phyloP scores from a whole-genome alignment of 2,113 vertebrate genomes.

The Myrmophylax atrothorax region DNA sequence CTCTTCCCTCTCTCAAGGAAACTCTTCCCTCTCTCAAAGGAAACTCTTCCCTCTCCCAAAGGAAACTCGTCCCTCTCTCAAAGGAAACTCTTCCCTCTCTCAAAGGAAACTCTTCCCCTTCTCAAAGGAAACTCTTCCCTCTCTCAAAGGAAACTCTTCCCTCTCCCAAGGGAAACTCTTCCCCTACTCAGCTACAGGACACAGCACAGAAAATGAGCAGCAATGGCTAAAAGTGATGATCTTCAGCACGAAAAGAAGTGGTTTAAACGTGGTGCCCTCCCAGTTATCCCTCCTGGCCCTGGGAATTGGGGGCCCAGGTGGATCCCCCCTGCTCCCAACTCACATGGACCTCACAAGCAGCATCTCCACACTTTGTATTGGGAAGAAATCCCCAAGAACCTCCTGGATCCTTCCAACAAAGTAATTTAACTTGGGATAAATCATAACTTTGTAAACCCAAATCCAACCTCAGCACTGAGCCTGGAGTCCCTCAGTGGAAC shows the following conservation, averaged over 20 bases:
- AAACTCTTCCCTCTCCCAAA: too few relatives aligned
- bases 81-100: background rate
- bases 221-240: background rate
- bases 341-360: accelerated
- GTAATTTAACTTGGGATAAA: background rate
- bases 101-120: background rate
- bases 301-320: background rate
- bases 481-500: accelerated
- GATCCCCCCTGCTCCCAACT: background rate
- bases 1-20: background rate
- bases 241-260: accelerated
- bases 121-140: too few relatives aligned
- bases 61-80: background rate
- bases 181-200: too few relatives aligned
- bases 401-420: background rate
- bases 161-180: too few relatives aligned
- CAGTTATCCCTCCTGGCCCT: background rate
- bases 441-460: background rate
- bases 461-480: background rate
- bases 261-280: accelerated
- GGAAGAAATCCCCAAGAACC: background rate
- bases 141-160: background rate
- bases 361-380: background rate
- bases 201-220: background rate
- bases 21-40: too few relatives aligned